Base-by-base conservation (phyloP, 2,888 invertebrate genomes). In the Colletes collaris region DNA sequence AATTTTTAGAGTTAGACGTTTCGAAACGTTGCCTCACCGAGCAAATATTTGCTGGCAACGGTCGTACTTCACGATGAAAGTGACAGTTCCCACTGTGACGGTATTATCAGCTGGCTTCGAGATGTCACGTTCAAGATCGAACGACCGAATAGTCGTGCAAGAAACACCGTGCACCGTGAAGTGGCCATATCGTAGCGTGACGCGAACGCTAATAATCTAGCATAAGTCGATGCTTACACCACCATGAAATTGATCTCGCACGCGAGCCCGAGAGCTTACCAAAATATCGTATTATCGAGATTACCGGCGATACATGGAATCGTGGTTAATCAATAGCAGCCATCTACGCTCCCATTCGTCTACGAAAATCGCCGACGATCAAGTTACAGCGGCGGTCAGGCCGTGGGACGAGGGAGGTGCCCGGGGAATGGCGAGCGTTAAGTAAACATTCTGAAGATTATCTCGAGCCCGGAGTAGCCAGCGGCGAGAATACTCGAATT, bases 21-120 rank as follows among this genome's bases (percentile, higher is more conserved):
- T 74, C 64, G 69, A 67, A 70, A 63, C 63, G 68, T 81, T 81
- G 69, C 69, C 82, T 82, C 82, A 74, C 77, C 35, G 44, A 66
- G 50, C 68, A 82, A 81, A 82, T 73, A 82, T 81, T 81, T 69
- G 68, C 68, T 71, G 82, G 82, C 82, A 77, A 62, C 79, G 76
- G 7, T 65, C 68, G 72, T 72, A 65, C 65, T 72, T 72, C 55
- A 65, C 60, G 58, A 79, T 69, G 81, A 81, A 79, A 79, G 79
- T 79, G 79, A 81, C 79, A 81, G 75, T 72, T 62, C 58, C 65
- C 35, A 60, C 56, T 53, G 55, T 19, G 52, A 49, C 59, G 67
- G 37, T 70, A 63, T 56, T 56, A 60, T 63, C 68, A 8, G 63
- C 27, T 60, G 55, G 49, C 59, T 52, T 40, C 55, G 71, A 50